Percentiles rank a stretch among this genome's conserved stretches.
These are phyloP conservation scores for Spea hammondii DNA, from an alignment of 2,797 vertebrate species.

Conservation along the genomic window DNA sequence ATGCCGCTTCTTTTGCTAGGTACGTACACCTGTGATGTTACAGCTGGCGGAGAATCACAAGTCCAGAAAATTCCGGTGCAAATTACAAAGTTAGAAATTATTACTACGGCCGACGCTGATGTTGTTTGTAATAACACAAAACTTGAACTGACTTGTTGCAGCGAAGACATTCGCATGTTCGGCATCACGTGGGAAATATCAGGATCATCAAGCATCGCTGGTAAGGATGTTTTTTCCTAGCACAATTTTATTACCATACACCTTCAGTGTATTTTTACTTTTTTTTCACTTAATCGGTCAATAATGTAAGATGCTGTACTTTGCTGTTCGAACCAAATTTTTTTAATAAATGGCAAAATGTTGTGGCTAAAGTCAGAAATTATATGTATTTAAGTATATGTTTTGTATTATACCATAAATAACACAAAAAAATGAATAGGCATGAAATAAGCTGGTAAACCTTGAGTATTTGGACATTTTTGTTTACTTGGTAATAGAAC, in stretches of 20 bases:
- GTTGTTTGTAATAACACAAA: not conserved
- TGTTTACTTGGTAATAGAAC: no score
- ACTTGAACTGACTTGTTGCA: constrained; percentile 26
- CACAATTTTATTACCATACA: no score
- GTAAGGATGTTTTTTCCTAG: not conserved
- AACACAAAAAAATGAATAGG: no score
- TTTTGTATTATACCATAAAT: no score
- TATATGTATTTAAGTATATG: no score
- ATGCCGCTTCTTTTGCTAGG: not conserved
- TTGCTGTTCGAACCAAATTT: no score
- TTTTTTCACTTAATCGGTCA: not conserved
- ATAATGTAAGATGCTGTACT: not conserved
- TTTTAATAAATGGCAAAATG: no score
- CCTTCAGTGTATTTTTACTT: no score
- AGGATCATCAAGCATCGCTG: not conserved
- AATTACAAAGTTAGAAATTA: not conserved
- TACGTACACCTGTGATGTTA: constrained; percentile 10
- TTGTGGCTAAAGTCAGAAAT: no score
- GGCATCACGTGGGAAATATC: constrained; percentile 12
- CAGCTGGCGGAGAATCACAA: not conserved
- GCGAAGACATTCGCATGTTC: not conserved
- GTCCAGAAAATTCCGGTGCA: not conserved
- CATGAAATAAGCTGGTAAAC: no score
- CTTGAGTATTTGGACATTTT: no score
- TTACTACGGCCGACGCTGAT: not conserved